Evolutionary conservation across 1,140 invertebrate genomes (phyloP).

Genomic region (Drosophila lini): DNA sequence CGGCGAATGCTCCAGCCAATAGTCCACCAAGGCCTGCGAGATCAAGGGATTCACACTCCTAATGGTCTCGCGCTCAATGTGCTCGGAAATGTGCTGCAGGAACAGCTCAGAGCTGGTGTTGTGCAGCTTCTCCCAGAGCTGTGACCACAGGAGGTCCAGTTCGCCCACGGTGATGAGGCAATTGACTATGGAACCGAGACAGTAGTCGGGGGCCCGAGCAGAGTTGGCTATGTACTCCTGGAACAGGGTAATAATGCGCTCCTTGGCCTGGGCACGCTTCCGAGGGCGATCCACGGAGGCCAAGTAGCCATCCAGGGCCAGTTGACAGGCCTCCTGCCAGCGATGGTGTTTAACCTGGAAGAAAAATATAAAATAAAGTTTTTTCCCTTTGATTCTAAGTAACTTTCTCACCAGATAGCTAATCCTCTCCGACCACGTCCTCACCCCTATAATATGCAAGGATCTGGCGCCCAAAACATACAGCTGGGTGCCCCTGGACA

Average conservation of each 20-base stretch:
- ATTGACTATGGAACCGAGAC: constrained; percentile 74
- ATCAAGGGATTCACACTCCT: constrained; percentile 87
- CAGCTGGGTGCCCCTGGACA: constrained; percentile 92
- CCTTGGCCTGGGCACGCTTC: constrained; percentile 78
- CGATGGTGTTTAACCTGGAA: constrained; percentile 86
- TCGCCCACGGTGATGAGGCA: constrained; percentile 79
- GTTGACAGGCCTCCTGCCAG: constrained; percentile 87
- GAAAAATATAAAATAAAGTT: background rate
- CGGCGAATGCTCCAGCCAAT: constrained; percentile 86
- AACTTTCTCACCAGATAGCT: constrained; percentile 86
- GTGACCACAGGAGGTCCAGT: constrained; percentile 84
- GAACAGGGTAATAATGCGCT: constrained; percentile 78
- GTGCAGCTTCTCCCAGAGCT: constrained; percentile 84
- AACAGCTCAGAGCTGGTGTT: constrained; percentile 82
- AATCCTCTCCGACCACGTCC: constrained; percentile 93
- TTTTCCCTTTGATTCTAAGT: background rate
- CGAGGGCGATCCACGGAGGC: constrained; percentile 72
- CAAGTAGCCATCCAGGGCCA: constrained; percentile 84
- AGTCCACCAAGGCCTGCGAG: constrained; percentile 88
- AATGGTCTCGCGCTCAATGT: constrained; percentile 84
- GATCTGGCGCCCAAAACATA: constrained; percentile 93
- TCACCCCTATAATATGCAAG: constrained; percentile 91
- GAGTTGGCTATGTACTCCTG: constrained; percentile 79
- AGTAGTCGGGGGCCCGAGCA: constrained; percentile 75
- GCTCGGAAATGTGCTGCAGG: constrained; percentile 84